Percentiles rank a stretch among this genome's conserved stretches.
These are phyloP conservation scores for Silurus aristotelis DNA, from an alignment of 2,797 vertebrate genomes.

Conservation along the genomic window DNA sequence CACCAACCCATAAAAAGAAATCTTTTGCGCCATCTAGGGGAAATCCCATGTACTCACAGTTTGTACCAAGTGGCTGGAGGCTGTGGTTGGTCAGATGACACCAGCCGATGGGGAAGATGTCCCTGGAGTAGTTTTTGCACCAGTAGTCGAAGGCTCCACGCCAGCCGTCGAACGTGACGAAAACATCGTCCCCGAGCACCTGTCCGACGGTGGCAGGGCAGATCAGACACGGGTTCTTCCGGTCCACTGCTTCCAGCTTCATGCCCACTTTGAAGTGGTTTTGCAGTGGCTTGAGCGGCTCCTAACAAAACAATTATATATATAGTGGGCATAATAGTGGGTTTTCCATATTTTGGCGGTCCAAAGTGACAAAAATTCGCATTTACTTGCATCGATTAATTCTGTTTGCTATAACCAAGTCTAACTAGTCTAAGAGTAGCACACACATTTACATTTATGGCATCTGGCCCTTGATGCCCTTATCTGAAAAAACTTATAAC, in stretches of 20 bases:
- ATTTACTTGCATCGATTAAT: no score
- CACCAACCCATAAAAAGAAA: not conserved
- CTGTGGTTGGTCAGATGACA: conserved; percentile 88
- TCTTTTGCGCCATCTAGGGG: conserved; percentile 41
- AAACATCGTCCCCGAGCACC: conserved; percentile 88
- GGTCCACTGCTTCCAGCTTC: conserved; percentile 95
- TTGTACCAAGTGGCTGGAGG: conserved; percentile 87
- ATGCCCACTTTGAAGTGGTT: conserved; percentile 91
- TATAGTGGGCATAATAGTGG: no score
- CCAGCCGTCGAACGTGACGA: conserved; percentile 95
- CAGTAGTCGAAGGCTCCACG: conserved; percentile 93
- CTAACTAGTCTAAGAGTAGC: no score
- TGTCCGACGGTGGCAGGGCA: conserved; percentile 91
- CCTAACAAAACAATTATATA: conserved; percentile 66
- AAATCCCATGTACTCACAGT: conserved; percentile 77
- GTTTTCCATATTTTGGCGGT: no score
- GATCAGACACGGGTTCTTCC: conserved; percentile 93
- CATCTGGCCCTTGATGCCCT: no score
- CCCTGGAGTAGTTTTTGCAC: conserved; percentile 91
- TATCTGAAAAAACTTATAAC: no score
- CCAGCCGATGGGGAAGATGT: conserved; percentile 95
- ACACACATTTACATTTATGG: no score
- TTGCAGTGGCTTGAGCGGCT: conserved; percentile 81
- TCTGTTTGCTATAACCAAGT: no score
- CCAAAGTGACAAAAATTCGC: no score